Conservation (phyloP, 2,113 vertebrate genomes). For the Nothocercus nigrocapillus region DNA sequence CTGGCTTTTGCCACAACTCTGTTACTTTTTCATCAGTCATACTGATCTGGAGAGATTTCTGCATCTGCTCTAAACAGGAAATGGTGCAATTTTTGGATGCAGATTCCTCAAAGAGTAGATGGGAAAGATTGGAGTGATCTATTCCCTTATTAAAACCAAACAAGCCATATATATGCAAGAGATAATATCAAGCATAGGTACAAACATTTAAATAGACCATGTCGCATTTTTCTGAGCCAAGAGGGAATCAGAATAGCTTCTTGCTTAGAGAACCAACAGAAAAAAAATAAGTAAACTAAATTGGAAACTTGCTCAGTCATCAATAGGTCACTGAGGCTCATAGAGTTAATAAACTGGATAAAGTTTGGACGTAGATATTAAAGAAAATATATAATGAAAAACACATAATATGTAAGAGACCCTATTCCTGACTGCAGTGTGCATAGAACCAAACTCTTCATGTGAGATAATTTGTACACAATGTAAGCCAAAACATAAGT, state of each 20-base stretch:
- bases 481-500: not conserved
- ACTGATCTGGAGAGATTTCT: not conserved
- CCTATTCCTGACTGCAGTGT: not conserved
- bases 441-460: not conserved
- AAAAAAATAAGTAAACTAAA: not conserved
- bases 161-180: not conserved
- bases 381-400: not conserved
- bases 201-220: not conserved
- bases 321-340: not conserved
- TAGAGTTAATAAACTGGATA: not conserved
- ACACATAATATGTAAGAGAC: not conserved
- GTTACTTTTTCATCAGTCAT: not conserved
- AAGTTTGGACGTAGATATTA: not conserved
- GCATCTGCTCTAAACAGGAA: not conserved
- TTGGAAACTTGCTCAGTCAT: not conserved
- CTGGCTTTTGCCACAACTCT: not conserved
- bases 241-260: not conserved
- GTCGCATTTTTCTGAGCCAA: not conserved
- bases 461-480: not conserved
- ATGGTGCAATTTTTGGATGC: not conserved
- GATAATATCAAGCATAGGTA: not conserved
- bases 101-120: not conserved
- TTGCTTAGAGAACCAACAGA: not conserved
- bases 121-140: not conserved
- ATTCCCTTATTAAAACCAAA: not conserved